These are phyloP conservation scores for Elmis aenea DNA, from an alignment of 2,888 invertebrate genomes.

Conservation along the genomic window DNA sequence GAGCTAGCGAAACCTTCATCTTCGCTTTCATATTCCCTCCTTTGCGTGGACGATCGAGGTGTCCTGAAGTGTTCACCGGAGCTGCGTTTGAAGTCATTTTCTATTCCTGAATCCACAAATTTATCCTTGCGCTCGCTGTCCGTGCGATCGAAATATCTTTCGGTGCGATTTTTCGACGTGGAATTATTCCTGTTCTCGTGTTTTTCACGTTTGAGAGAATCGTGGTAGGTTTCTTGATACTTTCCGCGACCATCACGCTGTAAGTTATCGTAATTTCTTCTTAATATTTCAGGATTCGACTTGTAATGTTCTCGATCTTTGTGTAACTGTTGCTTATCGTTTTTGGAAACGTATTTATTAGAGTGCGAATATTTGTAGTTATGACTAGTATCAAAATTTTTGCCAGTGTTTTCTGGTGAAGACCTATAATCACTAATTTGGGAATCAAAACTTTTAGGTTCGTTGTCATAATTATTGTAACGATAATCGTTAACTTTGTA, in stretches of 20 bases:
- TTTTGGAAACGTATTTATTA: conserved; percentile 30
- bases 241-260: conserved; percentile 44
- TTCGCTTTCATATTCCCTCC: conserved; percentile 52
- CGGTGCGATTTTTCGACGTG: conserved; percentile 39
- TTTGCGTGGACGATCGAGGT: conserved; percentile 23
- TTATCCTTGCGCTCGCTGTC: conserved; percentile 55
- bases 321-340: conserved; percentile 29
- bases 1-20: conserved; percentile 69
- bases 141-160: conserved; percentile 46
- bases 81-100: conserved; percentile 73
- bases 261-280: conserved; percentile 46
- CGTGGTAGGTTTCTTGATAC: conserved; percentile 48
- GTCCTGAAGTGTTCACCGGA: conserved; percentile 50
- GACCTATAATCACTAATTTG: conserved; percentile 56
- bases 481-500: conserved; percentile 33
- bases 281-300: conserved; percentile 58
- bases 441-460: conserved; percentile 65
- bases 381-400: conserved; percentile 39
- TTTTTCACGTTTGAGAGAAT: conserved; percentile 58
- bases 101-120: conserved; percentile 73
- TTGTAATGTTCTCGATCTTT: conserved; percentile 53
- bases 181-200: conserved; percentile 44
- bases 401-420: conserved; percentile 52
- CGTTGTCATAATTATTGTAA: conserved; percentile 48
- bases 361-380: conserved; percentile 27